Conservation (phyloP, 2,888 invertebrate genomes). For the Monopis laevigella region DNA sequence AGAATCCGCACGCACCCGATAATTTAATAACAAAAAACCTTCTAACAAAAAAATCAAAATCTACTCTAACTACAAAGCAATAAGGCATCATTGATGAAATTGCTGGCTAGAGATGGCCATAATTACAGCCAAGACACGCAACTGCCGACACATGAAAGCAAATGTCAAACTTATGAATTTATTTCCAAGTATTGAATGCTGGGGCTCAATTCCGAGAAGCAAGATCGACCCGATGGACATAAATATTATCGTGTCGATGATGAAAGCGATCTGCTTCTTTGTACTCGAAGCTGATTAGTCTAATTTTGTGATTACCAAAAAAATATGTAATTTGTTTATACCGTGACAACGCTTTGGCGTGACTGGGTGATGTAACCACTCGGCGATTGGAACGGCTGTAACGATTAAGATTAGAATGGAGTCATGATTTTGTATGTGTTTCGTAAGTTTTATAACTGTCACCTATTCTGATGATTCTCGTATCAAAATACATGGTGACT, state of each 20-base stretch:
- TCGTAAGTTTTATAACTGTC: conserved; percentile 9
- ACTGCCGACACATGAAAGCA: conserved; percentile 60
- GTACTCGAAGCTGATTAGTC: conserved; percentile 62
- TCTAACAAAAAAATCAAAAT: conserved; percentile 25
- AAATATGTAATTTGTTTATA: conserved; percentile 46
- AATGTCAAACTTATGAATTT: conserved; percentile 68
- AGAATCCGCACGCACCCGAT: conserved; percentile 60
- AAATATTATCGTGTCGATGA: conserved; percentile 66
- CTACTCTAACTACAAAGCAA: conserved; percentile 34
- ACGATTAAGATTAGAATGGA: conserved; percentile 8
- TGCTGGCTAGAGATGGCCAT: conserved; percentile 32
- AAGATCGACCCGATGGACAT: conserved; percentile 30
- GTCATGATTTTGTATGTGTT: conserved; percentile 8
- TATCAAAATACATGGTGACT: too few species aligned
- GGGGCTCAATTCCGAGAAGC: conserved; percentile 57
- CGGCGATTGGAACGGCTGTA: conserved; percentile 10
- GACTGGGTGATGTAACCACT: conserved; percentile 27
- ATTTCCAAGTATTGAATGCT: conserved; percentile 67
- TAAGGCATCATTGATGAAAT: conserved; percentile 29
- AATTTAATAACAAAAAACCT: conserved; percentile 63
- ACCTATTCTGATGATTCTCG: conserved; percentile 7
- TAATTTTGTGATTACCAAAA: conserved; percentile 48
- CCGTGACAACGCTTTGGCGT: conserved; percentile 49
- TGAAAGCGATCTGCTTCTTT: conserved; percentile 65
- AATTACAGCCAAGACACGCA: conserved; percentile 61